These are phyloP conservation scores for Spisula subtruncata DNA, from an alignment of 2,888 invertebrate genomes.

Conservation along the genomic window DNA sequence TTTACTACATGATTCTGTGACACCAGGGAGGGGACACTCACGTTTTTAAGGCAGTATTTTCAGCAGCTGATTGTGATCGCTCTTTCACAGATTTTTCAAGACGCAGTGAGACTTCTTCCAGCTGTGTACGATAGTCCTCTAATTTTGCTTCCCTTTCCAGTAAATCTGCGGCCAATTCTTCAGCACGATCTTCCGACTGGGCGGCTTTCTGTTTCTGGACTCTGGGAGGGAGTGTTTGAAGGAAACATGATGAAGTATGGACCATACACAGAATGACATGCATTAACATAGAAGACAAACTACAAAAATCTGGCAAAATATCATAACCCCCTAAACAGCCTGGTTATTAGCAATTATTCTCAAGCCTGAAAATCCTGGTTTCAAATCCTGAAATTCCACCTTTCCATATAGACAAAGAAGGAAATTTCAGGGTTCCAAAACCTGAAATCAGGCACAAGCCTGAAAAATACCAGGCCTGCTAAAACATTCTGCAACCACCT, in stretches of 20 bases:
- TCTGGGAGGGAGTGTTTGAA: constrained; percentile 72
- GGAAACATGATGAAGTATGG: neutral
- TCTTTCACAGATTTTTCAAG: constrained; percentile 83
- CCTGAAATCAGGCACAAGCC: too few species aligned
- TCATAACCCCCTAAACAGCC: too few species aligned
- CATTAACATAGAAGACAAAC: neutral
- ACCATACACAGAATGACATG: neutral
- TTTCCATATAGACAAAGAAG: too few species aligned
- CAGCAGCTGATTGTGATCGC: constrained; percentile 79
- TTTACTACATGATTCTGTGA: neutral
- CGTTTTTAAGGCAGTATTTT: constrained; percentile 82
- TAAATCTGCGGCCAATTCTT: constrained; percentile 81
- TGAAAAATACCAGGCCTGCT: too few species aligned
- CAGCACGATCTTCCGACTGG: constrained; percentile 84
- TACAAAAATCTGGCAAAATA: constrained; percentile 7
- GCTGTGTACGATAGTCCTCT: constrained; percentile 81
- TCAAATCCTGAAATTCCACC: too few species aligned
- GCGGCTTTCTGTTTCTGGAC: constrained; percentile 86
- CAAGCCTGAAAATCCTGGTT: too few species aligned
- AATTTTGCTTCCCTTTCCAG: constrained; percentile 83
- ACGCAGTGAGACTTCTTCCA: constrained; percentile 78
- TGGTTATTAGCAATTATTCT: too few species aligned
- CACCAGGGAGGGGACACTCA: constrained; percentile 75
- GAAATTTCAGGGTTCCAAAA: too few species aligned
- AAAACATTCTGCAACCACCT: neutral